Conservation (phyloP, 2,113 vertebrate genomes). For the Melanotaenia duboulayi region DNA sequence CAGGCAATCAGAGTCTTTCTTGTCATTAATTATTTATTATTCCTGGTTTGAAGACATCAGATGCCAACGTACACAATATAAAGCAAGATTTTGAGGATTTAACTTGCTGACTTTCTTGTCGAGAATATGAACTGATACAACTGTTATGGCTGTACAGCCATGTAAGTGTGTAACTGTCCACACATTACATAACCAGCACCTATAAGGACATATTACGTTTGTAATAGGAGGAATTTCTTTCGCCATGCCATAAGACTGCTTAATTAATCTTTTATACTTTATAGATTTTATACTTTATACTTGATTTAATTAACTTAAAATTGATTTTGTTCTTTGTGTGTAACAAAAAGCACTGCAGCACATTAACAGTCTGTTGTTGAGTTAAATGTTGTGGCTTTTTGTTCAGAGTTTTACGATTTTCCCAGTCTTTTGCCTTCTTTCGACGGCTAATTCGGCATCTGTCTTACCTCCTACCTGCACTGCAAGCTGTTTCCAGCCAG, state of each 20-base stretch:
- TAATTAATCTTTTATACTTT: too few species aligned
- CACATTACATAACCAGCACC: too few species aligned
- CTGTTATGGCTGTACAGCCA: neutral
- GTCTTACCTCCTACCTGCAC: too few species aligned
- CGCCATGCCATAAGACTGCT: neutral
- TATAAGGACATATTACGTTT: neutral
- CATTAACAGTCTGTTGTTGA: neutral
- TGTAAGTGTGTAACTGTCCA: too few species aligned
- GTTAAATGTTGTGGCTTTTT: neutral
- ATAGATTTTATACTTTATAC: too few species aligned
- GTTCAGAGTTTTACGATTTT: too few species aligned
- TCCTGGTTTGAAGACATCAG: neutral
- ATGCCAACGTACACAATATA: neutral
- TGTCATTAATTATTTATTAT: slow-evolving; percentile 23
- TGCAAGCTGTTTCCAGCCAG: too few species aligned
- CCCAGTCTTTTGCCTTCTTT: too few species aligned
- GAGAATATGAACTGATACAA: neutral
- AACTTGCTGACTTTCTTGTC: neutral
- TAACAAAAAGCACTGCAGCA: neutral
- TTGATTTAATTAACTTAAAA: too few species aligned
- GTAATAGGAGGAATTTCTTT: neutral
- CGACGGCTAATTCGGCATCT: too few species aligned
- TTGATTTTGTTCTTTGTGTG: neutral
- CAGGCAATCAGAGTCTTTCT: slow-evolving; percentile 13
- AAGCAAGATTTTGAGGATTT: neutral